Conservation (phyloP, 2,888 invertebrate genomes). For the Notodonta ziczac region DNA sequence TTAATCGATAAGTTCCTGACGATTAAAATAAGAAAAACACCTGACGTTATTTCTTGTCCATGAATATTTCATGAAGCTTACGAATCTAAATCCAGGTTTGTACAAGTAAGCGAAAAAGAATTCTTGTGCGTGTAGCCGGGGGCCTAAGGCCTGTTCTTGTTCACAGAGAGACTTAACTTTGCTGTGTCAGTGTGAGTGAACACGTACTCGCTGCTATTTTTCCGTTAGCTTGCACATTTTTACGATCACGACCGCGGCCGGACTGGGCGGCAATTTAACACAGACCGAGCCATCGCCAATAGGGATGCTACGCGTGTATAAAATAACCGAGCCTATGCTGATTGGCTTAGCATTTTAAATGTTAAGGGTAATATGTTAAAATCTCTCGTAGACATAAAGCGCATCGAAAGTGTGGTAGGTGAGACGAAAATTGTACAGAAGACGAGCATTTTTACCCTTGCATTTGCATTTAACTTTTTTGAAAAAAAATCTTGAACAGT, state of each 20-base stretch:
- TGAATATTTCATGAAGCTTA: no score
- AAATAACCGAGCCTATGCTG: neutral
- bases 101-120: no score
- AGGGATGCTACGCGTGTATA: neutral
- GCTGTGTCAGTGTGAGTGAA: constrained; percentile 11
- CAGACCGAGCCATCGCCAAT: constrained; percentile 24
- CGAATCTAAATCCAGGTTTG: no score
- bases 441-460: no score
- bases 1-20: no score
- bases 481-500: no score
- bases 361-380: neutral
- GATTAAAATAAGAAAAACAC: no score
- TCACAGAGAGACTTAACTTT: neutral
- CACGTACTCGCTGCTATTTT: constrained; percentile 49
- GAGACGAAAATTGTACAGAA: no score
- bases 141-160: neutral
- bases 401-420: no score
- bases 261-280: constrained; percentile 38
- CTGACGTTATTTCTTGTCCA: no score
- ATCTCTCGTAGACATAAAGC: neutral
- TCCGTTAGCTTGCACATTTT: constrained; percentile 76
- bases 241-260: constrained; percentile 50
- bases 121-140: no score
- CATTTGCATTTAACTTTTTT: no score
- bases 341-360: neutral